Evolutionary conservation across 37 sponge, comb jelly and placozoan species (phyloP).

Genomic region (Theonella swinhoei): DNA sequence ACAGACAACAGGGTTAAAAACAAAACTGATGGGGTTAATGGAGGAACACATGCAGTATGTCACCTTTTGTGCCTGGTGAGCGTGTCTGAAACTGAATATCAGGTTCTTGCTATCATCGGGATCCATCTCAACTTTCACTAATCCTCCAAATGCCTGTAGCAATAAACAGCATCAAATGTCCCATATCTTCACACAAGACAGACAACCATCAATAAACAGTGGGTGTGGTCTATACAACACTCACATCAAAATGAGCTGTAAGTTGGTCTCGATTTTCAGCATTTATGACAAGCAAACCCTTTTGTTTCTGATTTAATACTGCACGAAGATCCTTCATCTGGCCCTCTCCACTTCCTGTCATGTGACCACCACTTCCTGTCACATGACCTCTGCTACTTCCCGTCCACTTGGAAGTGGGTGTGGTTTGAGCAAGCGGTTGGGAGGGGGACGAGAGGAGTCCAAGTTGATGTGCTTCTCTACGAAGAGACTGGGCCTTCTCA

Average conservation of each 20-base stretch:
- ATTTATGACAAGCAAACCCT: constrained; percentile 62
- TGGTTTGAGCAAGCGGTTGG: not conserved
- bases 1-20: not conserved
- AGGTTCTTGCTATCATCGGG: constrained; percentile 60
- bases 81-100: constrained; percentile 78
- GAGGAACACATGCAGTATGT: too few species aligned
- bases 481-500: not conserved
- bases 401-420: not conserved
- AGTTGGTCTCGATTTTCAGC: constrained; percentile 54
- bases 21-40: not conserved
- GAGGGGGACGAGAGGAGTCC: constrained; percentile 44
- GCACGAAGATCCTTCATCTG: constrained; percentile 47
- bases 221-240: too few species aligned
- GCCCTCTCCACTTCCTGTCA: not conserved
- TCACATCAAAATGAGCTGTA: constrained; percentile 66
- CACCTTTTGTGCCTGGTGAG: constrained; percentile 66
- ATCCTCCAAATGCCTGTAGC: constrained; percentile 65
- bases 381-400: not conserved
- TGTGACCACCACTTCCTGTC: not conserved
- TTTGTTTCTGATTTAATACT: constrained; percentile 27
- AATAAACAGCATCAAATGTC: too few species aligned
- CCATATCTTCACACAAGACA: too few species aligned
- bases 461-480: constrained; percentile 52
- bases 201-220: too few species aligned
- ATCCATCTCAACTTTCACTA: constrained; percentile 59